Evolutionary conservation across 2,797 vertebrate species (phyloP).

Genomic region (Sebastiscus albofasciatus): DNA sequence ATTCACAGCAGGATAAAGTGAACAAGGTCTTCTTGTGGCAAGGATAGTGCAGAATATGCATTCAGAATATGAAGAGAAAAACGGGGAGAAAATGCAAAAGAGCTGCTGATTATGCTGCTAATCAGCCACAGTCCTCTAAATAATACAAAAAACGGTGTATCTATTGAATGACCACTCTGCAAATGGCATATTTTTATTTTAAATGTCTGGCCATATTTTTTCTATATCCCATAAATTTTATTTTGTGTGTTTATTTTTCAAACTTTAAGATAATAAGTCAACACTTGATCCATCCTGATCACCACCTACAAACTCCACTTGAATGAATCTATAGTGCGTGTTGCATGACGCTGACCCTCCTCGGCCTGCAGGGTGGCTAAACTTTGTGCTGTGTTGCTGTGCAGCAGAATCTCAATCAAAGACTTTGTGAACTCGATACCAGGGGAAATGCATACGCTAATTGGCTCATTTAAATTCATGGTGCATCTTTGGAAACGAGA

Average conservation of each 20-base stretch:
- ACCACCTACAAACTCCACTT: background rate
- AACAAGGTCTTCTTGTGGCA: constrained; percentile 19
- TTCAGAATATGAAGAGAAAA: constrained; percentile 18
- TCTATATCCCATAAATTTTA: background rate
- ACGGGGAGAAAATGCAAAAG: background rate
- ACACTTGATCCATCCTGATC: background rate
- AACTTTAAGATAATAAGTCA: background rate
- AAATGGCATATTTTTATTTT: background rate
- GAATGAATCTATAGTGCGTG: background rate
- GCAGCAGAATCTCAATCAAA: constrained; percentile 70
- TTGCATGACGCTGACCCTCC: background rate
- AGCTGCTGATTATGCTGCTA: constrained; percentile 7
- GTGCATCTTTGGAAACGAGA: constrained; percentile 67
- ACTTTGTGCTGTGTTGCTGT: constrained; percentile 53
- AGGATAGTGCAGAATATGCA: constrained; percentile 15
- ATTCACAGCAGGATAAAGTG: constrained; percentile 16
- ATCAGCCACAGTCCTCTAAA: background rate
- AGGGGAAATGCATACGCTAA: constrained; percentile 70
- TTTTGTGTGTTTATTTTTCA: background rate
- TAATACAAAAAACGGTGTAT: constrained; percentile 5
- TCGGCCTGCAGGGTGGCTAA: constrained; percentile 34
- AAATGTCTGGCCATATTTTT: background rate
- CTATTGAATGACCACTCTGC: background rate
- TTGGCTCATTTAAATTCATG: constrained; percentile 82
- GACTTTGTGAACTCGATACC: constrained; percentile 61